Evolutionary conservation across 2,113 vertebrate genomes (phyloP), one percentile per base, ranked within the genome.

Genomic region (Bos javanicus): DNA sequence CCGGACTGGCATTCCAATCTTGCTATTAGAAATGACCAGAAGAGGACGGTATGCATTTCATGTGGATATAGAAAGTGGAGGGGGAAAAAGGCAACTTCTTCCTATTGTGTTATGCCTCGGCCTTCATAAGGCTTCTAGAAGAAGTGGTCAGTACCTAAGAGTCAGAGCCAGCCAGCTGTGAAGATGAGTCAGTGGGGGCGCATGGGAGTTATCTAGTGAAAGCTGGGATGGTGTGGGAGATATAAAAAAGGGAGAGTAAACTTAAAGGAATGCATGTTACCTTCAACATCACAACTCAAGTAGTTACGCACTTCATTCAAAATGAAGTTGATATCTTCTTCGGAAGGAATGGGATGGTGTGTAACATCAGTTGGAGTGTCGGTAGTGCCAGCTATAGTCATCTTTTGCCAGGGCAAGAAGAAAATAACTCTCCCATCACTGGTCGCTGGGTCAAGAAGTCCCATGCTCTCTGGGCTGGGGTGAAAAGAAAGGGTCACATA

Each of bases 401-500:
- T 99, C 98, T 99, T 99, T 99, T 99, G 99, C 99, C 99, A 99
- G 0, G 99, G 99, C 97, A 99, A 98, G 99, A 99, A 99, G 99
- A 99, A 99, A 97, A 99, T 99, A 96, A 99, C 99, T 10, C 99
- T 98, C 0, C 99, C 99, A 0, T 99, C 99, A 9, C 99, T 99
- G 33, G 99, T 99, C 57, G 99, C 99, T 0, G 99, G 99, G 97
- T 99, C 99, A 33, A 99, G 99, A 54, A 99, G 99, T 64, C 99
- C 99, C 99, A 99, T 99, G 97, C 99, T 99, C 97, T 99, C 99
- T 4, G 99, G 99, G 97, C 99, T 99, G 97, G 3, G 98, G 98
- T 78, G 97, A 97, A 96, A 97, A 98, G 98, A 98, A 90, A 91
- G 97, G 93, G 95, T 97, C 96, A 93, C 30, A 90, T 48, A 62